Base-by-base conservation (phyloP, 2,797 vertebrate genomes). In the Rhodeus uyekii region DNA sequence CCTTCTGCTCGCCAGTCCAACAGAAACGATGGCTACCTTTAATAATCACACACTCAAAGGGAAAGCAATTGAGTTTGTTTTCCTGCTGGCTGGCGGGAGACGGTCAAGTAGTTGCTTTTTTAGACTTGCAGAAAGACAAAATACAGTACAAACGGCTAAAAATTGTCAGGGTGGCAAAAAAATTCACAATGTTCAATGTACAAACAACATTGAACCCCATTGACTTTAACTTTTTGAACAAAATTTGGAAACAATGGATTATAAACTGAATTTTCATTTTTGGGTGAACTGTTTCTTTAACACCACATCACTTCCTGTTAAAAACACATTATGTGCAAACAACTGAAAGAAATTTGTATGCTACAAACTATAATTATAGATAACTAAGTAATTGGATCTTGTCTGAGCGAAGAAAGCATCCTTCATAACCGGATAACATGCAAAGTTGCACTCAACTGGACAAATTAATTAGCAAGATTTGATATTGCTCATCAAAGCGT, bases 341-440 rank as follows among this genome's bases (percentile, higher is more conserved):
- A 29, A 29, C 19, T 36, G 2, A 24, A n/a, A 14, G 8, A 42
- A 29, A 75, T 42, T 12, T 42, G n/a, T 16, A 38, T 5, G 34
- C 34, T 38, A 6, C 22, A 9, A 18, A 29, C 55, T 60, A 60
- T 16, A 29, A 60, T 16, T 60, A 60, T 3, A 60, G 16, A 60
- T 29, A 60, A 6, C 27, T 60, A 13, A 7, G 5, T 24, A 24
- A 67, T 8, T 38, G 12, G 36, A 39, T 67, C 32, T 19, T 48
- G 69, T 53, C 69, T 0, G 19, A 72, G 3, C 64, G 10, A 74
- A 74, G 71, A 5, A 27, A 69, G 12, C 2, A 5, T 39, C 84
- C 77, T 86, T 90, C 82, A 91, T 91, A 67, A 81, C 81, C 64
- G 76, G 73, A 86, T 81, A 84, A 86, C 77, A 38, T 60, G 63